Evolutionary conservation across 2,797 vertebrate genomes (phyloP), one percentile per base, ranked within the genome.

Genomic region (Sebastolobus altivelis): DNA sequence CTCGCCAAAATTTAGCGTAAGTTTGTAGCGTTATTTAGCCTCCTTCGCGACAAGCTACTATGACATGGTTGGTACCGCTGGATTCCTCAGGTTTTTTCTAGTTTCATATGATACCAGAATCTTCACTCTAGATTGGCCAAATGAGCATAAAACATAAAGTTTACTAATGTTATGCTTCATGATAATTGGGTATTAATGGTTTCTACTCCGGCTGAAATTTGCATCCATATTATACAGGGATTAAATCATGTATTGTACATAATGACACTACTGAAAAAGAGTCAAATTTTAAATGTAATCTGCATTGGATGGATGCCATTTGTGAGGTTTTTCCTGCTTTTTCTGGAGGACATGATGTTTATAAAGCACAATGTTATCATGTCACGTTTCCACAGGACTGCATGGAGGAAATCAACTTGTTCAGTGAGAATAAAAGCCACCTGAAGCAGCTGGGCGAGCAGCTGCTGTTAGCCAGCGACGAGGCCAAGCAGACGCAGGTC

Each of bases 321-420:
- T 69, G 14, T 80, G 35, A 74, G 35, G 4, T 20, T 38, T 65
- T 49, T 35, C 10, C 14, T 61, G 22, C 8, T 18, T 72, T 61
- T 20, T 18, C 4, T 29, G 38, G 3, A 22, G 55, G 8, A 22
- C 55, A 37, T 43, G 38, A 40, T 69, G 22, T 14, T 60, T 14
- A 38, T 65, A 9, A 68, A 43, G 31, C 9, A 11, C 13, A 5
- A 20, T 66, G 20, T 54, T 37, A 5, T n/a, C 1, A 25, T 56
- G 43, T 33, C 27, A 4, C 49, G 20, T 69, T 43, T 78, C 77
- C 43, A 5, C 91, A 99, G 98, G 98, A 99, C 91, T 99, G 97
- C 92, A 97, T 98, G 97, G 97, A 98, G 92, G 99, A 99, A 93
- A 98, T 99, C 82, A 97, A 97, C 89, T 75, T 97, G 83, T 98